A percentile compares a stretch with the other conserved stretches of the same genome.
phyloP scores from a whole-genome alignment of 2,797 vertebrate genomes.

The Todus mexicanus region DNA sequence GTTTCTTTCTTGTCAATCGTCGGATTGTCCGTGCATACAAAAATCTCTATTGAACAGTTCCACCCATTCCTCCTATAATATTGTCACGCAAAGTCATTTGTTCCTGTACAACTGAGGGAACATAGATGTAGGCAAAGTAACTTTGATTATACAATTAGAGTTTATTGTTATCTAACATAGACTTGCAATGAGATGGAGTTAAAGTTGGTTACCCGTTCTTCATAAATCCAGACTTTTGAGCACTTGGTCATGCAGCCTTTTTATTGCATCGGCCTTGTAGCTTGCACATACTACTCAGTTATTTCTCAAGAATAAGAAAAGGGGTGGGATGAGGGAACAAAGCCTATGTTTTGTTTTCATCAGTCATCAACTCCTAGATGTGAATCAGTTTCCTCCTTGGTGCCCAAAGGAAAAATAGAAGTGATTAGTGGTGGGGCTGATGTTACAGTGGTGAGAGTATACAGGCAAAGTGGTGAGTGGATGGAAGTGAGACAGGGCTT shows the following conservation, averaged over 20 bases:
- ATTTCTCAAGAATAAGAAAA: not conserved
- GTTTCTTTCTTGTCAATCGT: not conserved
- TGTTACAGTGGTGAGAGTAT: not conserved
- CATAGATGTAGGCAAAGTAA: not conserved
- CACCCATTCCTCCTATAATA: not conserved
- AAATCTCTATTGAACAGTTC: not conserved
- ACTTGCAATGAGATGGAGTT: not conserved
- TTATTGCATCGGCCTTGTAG: not conserved
- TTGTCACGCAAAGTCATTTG: not conserved
- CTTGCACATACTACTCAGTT: not conserved
- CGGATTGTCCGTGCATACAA: not conserved
- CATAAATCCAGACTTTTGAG: not conserved
- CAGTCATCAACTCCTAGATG: not conserved
- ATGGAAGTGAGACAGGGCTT: not conserved
- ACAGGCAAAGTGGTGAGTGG: not conserved
- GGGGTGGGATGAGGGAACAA: not conserved
- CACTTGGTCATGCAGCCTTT: not conserved
- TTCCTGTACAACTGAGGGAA: not conserved
- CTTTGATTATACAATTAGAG: slow-evolving; percentile 1
- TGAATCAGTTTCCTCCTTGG: not conserved
- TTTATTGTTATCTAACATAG: not conserved
- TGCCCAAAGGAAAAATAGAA: not conserved
- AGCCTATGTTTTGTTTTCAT: not conserved
- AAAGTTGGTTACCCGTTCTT: not conserved
- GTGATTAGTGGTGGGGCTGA: not conserved